Evolutionary conservation across 2,888 invertebrate species (phyloP), one percentile per base, ranked within the genome.

Genomic region (Scaptomyza cyrtandrae): DNA sequence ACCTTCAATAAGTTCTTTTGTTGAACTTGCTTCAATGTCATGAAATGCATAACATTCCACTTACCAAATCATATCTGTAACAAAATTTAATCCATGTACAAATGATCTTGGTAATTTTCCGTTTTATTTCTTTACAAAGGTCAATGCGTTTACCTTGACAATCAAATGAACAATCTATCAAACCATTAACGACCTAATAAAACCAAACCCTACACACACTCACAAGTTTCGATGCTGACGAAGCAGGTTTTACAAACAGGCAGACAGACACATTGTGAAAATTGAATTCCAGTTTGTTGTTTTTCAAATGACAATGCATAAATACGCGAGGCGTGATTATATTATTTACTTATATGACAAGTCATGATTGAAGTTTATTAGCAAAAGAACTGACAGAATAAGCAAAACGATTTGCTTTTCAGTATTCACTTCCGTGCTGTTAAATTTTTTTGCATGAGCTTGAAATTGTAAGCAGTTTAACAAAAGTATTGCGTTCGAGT

Each of bases 61-160:
- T 46, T 19, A 46, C 19, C 31, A 33, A 16, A 7, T 16, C 27
- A 16, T 7, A 16, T 16, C 33, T 37, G 13, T 35, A 37, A 7
- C 13, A 24, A 14, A 16, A 0, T 66, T 44, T 13, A 43, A 13
- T 54, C 31, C 45, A 62, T 39, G 39, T 50, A 35, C 35, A 35
- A 41, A 53, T 46, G n/a, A 45, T 52, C 52, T 54, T 58, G 43
- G 37, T 54, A 66, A 41, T 75, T 75, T 77, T 80, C 74, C 70
- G 16, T 60, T 16, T 50, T 82, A 2, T n/a, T 24, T 24, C 10
- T n/a, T 35, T 19, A 78, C 88, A 88, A 88, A 89, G 89, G 70
- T 80, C 86, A 68, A 49, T 59, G 60, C 64, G 49, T 73, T 63
- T 55, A 79, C 89, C 83, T 89, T 89, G 89, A 63, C 89, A 81